Conservation (phyloP, 2,113 vertebrate genomes). For the Embiotoca jacksoni region DNA sequence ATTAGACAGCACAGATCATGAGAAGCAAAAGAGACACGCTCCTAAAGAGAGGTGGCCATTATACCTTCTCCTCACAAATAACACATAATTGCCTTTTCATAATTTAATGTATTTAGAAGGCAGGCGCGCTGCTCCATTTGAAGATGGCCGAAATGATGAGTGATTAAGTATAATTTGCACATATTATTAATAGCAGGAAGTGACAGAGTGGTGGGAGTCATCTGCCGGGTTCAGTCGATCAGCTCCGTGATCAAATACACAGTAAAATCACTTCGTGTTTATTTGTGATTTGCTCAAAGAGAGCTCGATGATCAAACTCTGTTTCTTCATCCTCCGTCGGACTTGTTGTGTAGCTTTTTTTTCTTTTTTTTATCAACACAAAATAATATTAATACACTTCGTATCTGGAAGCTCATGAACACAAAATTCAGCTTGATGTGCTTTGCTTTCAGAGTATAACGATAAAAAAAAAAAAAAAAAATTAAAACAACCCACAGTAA, state of each 20-base stretch:
- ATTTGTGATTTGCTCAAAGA: neutral
- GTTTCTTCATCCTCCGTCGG: neutral
- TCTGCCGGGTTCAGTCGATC: constrained; percentile 21
- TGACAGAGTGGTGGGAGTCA: constrained; percentile 41
- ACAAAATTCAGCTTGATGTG: no score
- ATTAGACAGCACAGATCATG: constrained; percentile 57
- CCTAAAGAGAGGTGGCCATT: constrained; percentile 73
- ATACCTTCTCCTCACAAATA: constrained; percentile 78
- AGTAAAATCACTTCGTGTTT: constrained; percentile 24
- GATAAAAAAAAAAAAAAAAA: no score
- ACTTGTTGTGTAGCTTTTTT: neutral
- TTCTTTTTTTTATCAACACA: neutral
- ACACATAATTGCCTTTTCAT: constrained; percentile 76
- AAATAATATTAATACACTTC: no score
- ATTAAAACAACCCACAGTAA: no score
- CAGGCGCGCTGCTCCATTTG: constrained; percentile 72
- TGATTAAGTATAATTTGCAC: constrained; percentile 85
- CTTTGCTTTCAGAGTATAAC: no score
- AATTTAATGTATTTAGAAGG: constrained; percentile 76
- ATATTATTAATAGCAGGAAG: constrained; percentile 74
- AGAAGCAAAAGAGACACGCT: constrained; percentile 68
- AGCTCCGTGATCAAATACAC: constrained; percentile 45
- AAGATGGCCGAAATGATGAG: constrained; percentile 77
- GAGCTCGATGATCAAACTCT: constrained; percentile 2
- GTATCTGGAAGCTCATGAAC: no score